Base-by-base conservation (phyloP, 2,888 invertebrate species). In the Lasioglossum leucozonium region DNA sequence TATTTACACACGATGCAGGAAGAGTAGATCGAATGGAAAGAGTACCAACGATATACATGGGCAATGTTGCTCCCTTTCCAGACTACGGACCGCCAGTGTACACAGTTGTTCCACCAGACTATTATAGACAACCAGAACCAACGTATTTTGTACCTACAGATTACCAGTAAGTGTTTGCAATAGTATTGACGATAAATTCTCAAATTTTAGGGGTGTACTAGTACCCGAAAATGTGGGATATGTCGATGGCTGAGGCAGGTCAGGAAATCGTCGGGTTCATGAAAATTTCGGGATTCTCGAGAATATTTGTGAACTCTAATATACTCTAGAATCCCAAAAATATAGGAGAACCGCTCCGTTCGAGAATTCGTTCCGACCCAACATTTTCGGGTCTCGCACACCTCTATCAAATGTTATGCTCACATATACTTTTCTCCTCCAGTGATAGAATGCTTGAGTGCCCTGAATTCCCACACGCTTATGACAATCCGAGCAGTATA, bases 401-500 rank as follows among this genome's bases (percentile, higher is more conserved):
- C 42, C 42, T 44, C 44, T 16, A 44, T 74, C 40, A n/a, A 76
- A 73, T 55, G 30, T 79, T 30, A 55, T 11, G 16, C 22, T 65
- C 34, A 71, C 11, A 58, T n/a, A 11, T n/a, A 22, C 34, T 81
- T 55, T 67, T 73, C 47, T 77, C 67, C 87, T 89, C 65, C 87
- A 94, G 95, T 62, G 94, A 94, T 62, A 91, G 95, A 85, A 92
- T 93, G 93, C 86, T 95, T 74, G 94, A 95, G 76, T 94, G 93
- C 79, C 87, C 94, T 8, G 94, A 94, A 85, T 95, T 94, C 79
- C 93, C 94, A 34, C 96, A 96, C 88, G 96, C 96, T 6, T 96
- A 96, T 89, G 96, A 96, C 92, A 96, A 96, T 94, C 93, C 94
- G 73, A 96, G 96, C 91, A 95, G 95, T 88, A 94, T 96, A 72